Evolutionary conservation across 2,113 vertebrate genomes (phyloP).

Genomic region (Plotosus lineatus): DNA sequence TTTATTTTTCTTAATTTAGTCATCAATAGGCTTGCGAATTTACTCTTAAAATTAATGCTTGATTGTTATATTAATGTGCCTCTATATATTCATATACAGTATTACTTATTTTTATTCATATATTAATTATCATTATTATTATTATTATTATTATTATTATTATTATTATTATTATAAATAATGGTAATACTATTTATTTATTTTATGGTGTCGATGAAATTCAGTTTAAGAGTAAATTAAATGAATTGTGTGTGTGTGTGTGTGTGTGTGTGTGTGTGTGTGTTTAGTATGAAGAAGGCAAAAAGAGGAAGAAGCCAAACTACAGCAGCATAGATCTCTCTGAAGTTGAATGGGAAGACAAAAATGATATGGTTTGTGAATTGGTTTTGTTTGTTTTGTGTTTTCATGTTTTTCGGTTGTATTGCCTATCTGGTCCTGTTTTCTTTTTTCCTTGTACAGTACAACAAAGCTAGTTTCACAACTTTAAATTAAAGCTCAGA

Average conservation of each 20-base stretch:
- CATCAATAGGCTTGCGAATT: background rate
- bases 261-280: slow-evolving; percentile 4
- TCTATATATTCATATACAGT: background rate
- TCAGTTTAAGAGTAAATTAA: too few relatives aligned
- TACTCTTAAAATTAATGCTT: background rate
- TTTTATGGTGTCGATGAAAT: too few relatives aligned
- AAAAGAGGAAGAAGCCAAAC: slow-evolving; percentile 91
- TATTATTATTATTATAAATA: too few relatives aligned
- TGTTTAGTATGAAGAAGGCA: slow-evolving; percentile 89
- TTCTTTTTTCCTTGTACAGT: too few relatives aligned
- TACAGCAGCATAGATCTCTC: slow-evolving; percentile 98
- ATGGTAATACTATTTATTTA: too few relatives aligned
- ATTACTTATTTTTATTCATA: too few relatives aligned
- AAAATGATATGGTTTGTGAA: slow-evolving; percentile 86
- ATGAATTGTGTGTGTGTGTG: background rate
- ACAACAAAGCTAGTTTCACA: too few relatives aligned
- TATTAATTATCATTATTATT: too few relatives aligned
- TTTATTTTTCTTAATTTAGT: too few relatives aligned
- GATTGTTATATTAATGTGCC: background rate
- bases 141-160: too few relatives aligned
- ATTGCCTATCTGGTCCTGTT: background rate
- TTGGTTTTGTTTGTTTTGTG: slow-evolving; percentile 1
- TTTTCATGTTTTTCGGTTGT: background rate
- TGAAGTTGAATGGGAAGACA: slow-evolving; percentile 97
- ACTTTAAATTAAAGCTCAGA: background rate